These are phyloP conservation scores for Branchinecta sandiegonensis DNA, from an alignment of 2,888 invertebrate species.

Conservation along the genomic window DNA sequence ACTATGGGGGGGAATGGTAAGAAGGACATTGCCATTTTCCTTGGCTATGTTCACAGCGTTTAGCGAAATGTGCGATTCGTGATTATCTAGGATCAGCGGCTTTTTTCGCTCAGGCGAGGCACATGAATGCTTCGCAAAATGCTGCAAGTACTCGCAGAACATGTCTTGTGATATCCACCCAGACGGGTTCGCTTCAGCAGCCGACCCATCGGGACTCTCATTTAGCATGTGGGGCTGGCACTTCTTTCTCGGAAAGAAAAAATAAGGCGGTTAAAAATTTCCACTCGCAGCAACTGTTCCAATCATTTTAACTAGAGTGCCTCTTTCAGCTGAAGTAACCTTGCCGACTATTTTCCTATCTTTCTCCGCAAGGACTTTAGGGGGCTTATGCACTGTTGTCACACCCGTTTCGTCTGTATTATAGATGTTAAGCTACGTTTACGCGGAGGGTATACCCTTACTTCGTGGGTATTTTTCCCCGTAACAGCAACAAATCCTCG, in stretches of 20 bases:
- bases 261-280: conserved; percentile 28
- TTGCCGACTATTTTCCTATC: conserved; percentile 27
- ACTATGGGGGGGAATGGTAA: conserved; percentile 35
- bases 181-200: conserved; percentile 25
- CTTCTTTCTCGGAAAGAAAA: conserved; percentile 29
- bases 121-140: conserved; percentile 23
- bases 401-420: conserved; percentile 26
- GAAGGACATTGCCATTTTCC: conserved; percentile 33
- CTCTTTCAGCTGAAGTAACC: conserved; percentile 29
- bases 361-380: conserved; percentile 23
- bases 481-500: no score
- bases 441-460: no score
- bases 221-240: conserved; percentile 25
- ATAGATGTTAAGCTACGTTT: conserved; percentile 23
- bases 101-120: background rate
- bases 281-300: conserved; percentile 29
- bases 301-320: conserved; percentile 29
- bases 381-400: conserved; percentile 24
- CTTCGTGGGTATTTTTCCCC: no score
- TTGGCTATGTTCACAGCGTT: conserved; percentile 30
- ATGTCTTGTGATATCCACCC: conserved; percentile 29
- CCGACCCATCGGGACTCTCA: conserved; percentile 27
- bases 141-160: conserved; percentile 28
- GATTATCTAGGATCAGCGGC: conserved; percentile 28
- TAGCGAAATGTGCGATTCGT: conserved; percentile 28